Percentiles rank a stretch among this genome's conserved stretches.
Conservation (phyloP, 1,140 invertebrate species). For the Pseudomyrmex sp. region DNA sequence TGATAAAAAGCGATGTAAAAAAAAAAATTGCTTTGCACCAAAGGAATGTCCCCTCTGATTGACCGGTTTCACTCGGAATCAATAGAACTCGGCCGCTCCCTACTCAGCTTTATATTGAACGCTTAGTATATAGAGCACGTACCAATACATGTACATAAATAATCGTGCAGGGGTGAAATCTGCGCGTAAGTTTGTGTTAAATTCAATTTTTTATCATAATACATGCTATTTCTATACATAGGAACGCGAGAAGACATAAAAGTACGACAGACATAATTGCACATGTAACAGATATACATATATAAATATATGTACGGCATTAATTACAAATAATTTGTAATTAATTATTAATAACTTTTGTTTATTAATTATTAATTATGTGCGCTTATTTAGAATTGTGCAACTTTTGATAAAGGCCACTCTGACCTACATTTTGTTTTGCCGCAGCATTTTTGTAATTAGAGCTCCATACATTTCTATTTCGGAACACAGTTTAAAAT, state of each 20-base stretch:
- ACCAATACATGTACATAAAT: constrained; percentile 61
- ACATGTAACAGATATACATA: not conserved
- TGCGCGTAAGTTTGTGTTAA: not conserved
- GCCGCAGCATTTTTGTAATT: constrained; percentile 19
- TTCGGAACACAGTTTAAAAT: not conserved
- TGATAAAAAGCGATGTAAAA: constrained; percentile 33
- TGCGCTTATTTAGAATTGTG: not conserved
- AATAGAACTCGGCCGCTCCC: constrained; percentile 66
- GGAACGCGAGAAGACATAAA: not conserved
- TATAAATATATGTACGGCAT: not conserved
- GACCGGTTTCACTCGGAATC: constrained; percentile 69
- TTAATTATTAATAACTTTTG: not conserved
- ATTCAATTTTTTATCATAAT: not conserved
- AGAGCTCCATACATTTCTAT: not conserved
- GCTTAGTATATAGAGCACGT: constrained; percentile 63
- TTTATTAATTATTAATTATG: not conserved
- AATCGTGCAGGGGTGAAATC: constrained; percentile 40
- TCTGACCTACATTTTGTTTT: constrained; percentile 27
- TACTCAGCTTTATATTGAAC: constrained; percentile 59
- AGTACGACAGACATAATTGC: no score
- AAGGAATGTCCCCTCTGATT: constrained; percentile 68
- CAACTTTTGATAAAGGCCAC: not conserved
- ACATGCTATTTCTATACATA: not conserved
- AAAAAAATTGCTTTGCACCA: constrained; percentile 40
- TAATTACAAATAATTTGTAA: not conserved